Base-by-base conservation (phyloP, 2,888 invertebrate species). In the Aspidiotus rigidus region DNA sequence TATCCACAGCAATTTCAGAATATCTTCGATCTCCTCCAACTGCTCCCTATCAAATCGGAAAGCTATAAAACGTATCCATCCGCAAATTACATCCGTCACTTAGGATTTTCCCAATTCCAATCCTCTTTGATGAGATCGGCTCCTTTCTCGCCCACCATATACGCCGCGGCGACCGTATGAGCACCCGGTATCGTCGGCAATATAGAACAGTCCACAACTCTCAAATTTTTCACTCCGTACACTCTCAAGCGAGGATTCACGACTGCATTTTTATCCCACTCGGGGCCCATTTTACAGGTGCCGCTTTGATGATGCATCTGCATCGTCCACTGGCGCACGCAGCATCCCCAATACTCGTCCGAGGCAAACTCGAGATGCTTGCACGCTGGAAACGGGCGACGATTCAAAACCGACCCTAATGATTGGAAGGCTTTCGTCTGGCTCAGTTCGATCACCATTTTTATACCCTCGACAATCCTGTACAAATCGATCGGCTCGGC, bases 341-440 rank as follows among this genome's bases (percentile, higher is more conserved):
- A 85, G 75, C 90, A 91, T 64, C 82, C 81, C 89, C 89, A 90
- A 76, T 90, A 90, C 11, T 80, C 77, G 73, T 89, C 85, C 2
- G 84, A 84, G 70, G 82, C 82, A 75, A 87, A 88, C 7, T 73
- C 59, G 7, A 82, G 74, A 62, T 82, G 76, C 73, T 84, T 83
- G 75, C 90, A 91, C 55, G 86, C 87, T 0, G 87, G 86, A 76
- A 87, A 85, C 0, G 85, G 83, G 0, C 82, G 79, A 1, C 78
- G 75, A 71, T 84, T 79, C 39, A 86, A 77, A 0, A 77, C 80
- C 0, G 84, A 78, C 67, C 82, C 82, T 72, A 81, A 80, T 69
- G 78, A 79, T 62, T 79, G 77, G 77, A 86, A 84, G 0, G 82
- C 76, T 40, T 79, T 78, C 0, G 83, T 80, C 64, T 82, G 77